A percentile compares a stretch with the other conserved stretches of the same genome.
Evolutionary conservation across 2,888 invertebrate genomes (phyloP).

Genomic region (Eupelmus urozonus): DNA sequence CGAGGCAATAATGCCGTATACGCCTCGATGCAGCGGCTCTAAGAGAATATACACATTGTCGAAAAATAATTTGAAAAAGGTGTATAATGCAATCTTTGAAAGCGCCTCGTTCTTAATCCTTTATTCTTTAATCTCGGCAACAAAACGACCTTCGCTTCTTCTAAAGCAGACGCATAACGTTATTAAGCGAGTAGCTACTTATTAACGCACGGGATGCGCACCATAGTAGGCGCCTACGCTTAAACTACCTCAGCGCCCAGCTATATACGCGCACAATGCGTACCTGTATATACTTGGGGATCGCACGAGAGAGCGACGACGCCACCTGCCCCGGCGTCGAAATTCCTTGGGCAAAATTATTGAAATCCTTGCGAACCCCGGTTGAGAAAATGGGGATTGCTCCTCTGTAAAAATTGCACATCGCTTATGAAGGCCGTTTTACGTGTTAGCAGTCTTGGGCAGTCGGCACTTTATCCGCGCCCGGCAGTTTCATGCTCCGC

Average conservation of each 20-base stretch:
- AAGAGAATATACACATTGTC: too few relatives aligned
- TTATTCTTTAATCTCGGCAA: too few relatives aligned
- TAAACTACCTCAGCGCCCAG: too few relatives aligned
- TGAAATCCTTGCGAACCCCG: constrained; percentile 68
- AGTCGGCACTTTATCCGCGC: constrained; percentile 4
- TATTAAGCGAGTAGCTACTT: background rate
- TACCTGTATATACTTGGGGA: constrained; percentile 37
- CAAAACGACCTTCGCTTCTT: too few relatives aligned
- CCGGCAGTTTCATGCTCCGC: constrained; percentile 49
- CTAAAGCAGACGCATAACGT: too few relatives aligned
- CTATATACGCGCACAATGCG: background rate
- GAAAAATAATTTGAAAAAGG: too few relatives aligned
- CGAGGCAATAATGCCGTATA: too few relatives aligned
- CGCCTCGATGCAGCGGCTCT: too few relatives aligned
- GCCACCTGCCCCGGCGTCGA: constrained; percentile 74
- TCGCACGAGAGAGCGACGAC: constrained; percentile 54
- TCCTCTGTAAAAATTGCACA: constrained; percentile 32
- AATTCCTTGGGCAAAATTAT: constrained; percentile 71
- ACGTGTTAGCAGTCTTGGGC: background rate
- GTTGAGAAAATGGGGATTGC: background rate
- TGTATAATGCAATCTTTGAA: too few relatives aligned
- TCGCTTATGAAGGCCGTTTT: constrained; percentile 7
- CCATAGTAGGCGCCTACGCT: too few relatives aligned
- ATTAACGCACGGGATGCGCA: constrained; percentile 51
- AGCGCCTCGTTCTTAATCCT: too few relatives aligned